phyloP scores from a whole-genome alignment of 35 echinoderm and acorn worm genomes.

The Anneissia japonica region DNA sequence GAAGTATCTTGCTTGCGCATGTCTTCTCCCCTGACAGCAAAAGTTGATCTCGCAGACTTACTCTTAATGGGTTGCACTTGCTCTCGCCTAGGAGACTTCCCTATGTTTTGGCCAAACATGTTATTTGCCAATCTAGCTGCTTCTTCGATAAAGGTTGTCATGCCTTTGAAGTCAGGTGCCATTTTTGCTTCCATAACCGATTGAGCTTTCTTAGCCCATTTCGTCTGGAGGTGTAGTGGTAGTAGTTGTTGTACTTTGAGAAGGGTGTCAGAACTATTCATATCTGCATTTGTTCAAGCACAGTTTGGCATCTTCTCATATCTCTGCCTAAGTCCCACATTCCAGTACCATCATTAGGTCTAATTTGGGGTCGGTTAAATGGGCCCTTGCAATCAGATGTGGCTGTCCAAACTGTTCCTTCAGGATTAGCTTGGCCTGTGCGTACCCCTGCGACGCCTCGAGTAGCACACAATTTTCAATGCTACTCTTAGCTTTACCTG shows the following conservation, averaged over 20 bases:
- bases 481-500: constrained; percentile 22
- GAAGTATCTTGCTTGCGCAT: no score
- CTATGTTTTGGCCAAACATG: constrained; percentile 27
- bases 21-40: neutral
- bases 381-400: constrained; percentile 10
- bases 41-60: neutral
- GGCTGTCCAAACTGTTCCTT: constrained; percentile 14
- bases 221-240: constrained; percentile 20
- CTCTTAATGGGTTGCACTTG: neutral
- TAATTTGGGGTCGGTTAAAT: constrained; percentile 15
- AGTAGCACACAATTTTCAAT: constrained; percentile 55
- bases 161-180: constrained; percentile 22
- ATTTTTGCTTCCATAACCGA: neutral
- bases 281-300: constrained; percentile 5
- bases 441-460: constrained; percentile 9
- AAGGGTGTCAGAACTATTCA: constrained; percentile 19
- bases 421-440: neutral
- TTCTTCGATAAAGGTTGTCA: constrained; percentile 37
- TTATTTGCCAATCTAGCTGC: constrained; percentile 22
- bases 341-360: neutral
- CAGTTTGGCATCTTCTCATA: constrained; percentile 29
- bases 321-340: constrained; percentile 14
- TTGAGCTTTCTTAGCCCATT: constrained; percentile 30
- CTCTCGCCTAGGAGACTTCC: neutral
- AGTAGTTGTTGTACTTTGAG: constrained; percentile 14